Base-by-base conservation (phyloP, 2,888 invertebrate genomes). In the Pterostichus niger region DNA sequence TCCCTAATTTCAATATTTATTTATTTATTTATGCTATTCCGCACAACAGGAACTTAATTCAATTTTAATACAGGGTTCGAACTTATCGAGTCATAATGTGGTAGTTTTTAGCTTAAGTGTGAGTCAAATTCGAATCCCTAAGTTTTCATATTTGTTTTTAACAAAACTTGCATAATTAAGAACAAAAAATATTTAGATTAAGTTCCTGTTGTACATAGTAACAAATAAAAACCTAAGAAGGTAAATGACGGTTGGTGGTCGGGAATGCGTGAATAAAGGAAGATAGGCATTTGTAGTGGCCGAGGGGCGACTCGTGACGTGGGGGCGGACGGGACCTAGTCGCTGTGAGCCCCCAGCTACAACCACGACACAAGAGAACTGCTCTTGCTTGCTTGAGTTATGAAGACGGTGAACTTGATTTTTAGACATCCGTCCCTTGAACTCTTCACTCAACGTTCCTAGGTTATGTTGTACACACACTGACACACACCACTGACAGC, bases 231-330 rank as follows among this genome's bases (percentile, higher is more conserved):
- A 56, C 15, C 4, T 0, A 10, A 56, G 15, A 49, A 15, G 13
- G 17, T 56, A 17, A 56, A 10, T 9, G 15, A 6, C 17, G 2
- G 15, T 15, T 9, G 10, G 11, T 54, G 59, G 24, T 11, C 11
- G 31, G 4, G 31, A 40, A 59, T 59, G 59, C 24, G 56, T 59
- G 59, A 40, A 40, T 40, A 40, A 40, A 40, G 40, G 40, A 40
- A 40, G 40, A 40, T 40, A 40, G 40, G 40, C 40, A 40, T 40
- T 40, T 40, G 59, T 59, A 59, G 24, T 7, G 1, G 2, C 10
- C 64, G 40, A 35, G 15, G 13, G 40, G 64, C 64, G 64, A 11
- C 64, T 64, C 64, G 64, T 64, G 64, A 64, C 64, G 64, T 64
- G 33, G 64, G 64, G 64, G 64, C 64, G 64, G 15, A 17, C 40